Conservation (phyloP, 2,797 vertebrate genomes). For the Podargus strigoides region DNA sequence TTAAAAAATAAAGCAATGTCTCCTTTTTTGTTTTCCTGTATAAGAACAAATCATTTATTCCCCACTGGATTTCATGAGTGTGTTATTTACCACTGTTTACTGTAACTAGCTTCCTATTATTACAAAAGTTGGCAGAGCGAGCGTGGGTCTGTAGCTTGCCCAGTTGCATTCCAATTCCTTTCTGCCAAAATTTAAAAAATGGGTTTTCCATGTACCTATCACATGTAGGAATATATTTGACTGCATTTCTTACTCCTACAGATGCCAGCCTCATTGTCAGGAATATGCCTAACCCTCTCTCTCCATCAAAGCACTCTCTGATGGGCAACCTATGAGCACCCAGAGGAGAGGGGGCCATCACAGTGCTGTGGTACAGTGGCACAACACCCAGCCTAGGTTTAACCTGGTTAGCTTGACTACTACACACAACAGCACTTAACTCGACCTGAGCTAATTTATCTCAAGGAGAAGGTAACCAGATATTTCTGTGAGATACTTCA, state of each 20-base stretch:
- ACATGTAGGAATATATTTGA: constrained; percentile 33
- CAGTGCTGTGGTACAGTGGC: background rate
- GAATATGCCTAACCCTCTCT: background rate
- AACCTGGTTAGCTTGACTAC: background rate
- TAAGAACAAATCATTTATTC: constrained; percentile 64
- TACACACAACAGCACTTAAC: background rate
- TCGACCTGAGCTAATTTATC: background rate
- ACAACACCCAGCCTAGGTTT: background rate
- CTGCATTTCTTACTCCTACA: background rate
- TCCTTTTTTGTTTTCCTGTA: constrained; percentile 58
- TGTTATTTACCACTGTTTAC: constrained; percentile 70
- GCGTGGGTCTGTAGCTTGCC: constrained; percentile 52
- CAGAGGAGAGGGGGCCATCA: background rate
- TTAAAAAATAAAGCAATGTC: constrained; percentile 47
- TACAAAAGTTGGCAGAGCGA: constrained; percentile 62
- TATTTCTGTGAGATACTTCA: background rate
- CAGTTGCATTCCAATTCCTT: constrained; percentile 54
- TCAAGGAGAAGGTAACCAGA: background rate
- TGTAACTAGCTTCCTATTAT: constrained; percentile 69
- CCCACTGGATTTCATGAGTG: constrained; percentile 44
- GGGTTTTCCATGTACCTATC: constrained; percentile 62
- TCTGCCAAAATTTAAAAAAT: constrained; percentile 62
- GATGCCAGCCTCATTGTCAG: background rate
- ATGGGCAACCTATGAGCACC: background rate
- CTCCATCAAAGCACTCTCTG: background rate